Evolutionary conservation across 2,888 invertebrate genomes (phyloP).

Genomic region (Drosophila anomalipes): DNA sequence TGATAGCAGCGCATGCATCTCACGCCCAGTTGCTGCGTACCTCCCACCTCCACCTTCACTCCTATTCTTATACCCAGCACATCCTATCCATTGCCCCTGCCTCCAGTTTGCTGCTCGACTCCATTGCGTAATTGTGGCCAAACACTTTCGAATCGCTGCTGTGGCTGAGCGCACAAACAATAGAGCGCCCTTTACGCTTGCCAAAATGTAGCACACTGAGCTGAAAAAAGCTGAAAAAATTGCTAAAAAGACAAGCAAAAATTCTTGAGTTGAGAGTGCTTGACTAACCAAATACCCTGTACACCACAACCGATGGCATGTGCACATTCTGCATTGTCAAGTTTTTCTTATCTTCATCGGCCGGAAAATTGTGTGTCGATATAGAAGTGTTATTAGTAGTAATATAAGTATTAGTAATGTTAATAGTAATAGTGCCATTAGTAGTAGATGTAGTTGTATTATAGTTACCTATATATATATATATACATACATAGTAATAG

Average conservation of each 20-base stretch:
- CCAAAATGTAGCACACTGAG: constrained; percentile 51
- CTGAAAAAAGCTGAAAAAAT: constrained; percentile 22
- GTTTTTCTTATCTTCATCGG: neutral
- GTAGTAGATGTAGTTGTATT: neutral
- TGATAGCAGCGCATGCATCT: constrained; percentile 79
- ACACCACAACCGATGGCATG: neutral
- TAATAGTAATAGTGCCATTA: neutral
- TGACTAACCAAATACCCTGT: constrained; percentile 21
- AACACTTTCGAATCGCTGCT: constrained; percentile 59
- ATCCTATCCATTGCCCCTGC: neutral
- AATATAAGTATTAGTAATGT: neutral
- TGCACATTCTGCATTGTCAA: neutral
- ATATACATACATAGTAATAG: neutral
- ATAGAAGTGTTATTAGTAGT: neutral
- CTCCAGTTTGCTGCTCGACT: constrained; percentile 37
- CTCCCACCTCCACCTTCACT: neutral
- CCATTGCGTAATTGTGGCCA: constrained; percentile 81
- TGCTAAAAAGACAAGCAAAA: constrained; percentile 6
- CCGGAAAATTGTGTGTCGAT: neutral
- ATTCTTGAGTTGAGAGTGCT: neutral
- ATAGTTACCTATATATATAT: neutral
- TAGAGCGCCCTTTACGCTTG: constrained; percentile 48
- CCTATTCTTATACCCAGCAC: neutral
- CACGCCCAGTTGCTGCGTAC: constrained; percentile 39
- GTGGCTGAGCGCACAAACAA: constrained; percentile 61